These are phyloP conservation scores for Austrolebias charrua DNA, from an alignment of 2,797 vertebrate genomes.

Conservation along the genomic window DNA sequence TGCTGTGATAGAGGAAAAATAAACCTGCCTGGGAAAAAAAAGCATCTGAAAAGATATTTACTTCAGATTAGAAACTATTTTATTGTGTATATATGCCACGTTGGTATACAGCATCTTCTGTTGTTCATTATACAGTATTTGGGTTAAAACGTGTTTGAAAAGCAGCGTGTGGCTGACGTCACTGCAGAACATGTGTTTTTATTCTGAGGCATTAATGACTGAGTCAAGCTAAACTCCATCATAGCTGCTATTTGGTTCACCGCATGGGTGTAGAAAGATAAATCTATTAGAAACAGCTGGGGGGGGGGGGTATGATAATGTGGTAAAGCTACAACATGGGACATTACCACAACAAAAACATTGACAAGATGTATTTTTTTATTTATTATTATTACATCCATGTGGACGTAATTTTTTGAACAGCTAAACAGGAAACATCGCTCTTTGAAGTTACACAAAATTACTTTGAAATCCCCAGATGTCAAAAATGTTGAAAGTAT, in stretches of 20 bases:
- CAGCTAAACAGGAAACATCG: no score
- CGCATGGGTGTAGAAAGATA: constrained; percentile 63
- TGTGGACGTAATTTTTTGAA: no score
- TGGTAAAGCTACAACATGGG: constrained; percentile 44
- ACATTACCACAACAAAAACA: constrained; percentile 50
- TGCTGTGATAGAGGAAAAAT: no score
- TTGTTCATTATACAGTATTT: constrained; percentile 16
- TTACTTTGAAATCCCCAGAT: no score
- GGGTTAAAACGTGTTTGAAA: constrained; percentile 22
- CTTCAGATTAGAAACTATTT: no score
- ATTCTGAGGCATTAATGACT: constrained; percentile 56
- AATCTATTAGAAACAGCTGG: constrained; percentile 54
- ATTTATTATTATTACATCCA: no score
- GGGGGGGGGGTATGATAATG: constrained; percentile 45
- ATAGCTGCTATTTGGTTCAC: constrained; percentile 60
- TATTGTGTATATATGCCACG: not conserved
- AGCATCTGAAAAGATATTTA: no score
- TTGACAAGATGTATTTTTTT: no score
- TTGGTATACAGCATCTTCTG: constrained; percentile 17
- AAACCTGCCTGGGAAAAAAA: no score
- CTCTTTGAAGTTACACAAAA: no score
- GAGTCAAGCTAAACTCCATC: constrained; percentile 51
- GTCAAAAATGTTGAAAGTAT: no score
- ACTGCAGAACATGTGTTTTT: constrained; percentile 65
- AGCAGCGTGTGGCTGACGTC: constrained; percentile 46